A percentile compares a stretch with the other conserved stretches of the same genome.
phyloP scores from a whole-genome alignment of 2,113 vertebrate species.

The Elgaria multicarinata region DNA sequence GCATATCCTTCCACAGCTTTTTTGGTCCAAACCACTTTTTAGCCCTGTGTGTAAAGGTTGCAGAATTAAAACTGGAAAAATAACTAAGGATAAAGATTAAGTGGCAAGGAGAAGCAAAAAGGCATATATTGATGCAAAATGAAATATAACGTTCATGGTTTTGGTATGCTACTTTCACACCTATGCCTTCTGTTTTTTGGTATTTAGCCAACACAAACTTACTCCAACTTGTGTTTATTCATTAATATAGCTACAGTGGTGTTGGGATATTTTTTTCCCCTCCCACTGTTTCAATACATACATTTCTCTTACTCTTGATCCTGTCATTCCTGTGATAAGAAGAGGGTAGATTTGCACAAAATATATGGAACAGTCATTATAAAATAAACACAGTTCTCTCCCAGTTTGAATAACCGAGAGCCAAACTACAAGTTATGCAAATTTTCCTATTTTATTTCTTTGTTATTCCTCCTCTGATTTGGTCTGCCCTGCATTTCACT shows the following conservation, averaged over 20 bases:
- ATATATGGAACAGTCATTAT: not conserved
- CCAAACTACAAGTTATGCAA: not conserved
- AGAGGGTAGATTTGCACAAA: rapidly evolving
- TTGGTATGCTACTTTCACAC: slow-evolving; percentile 23
- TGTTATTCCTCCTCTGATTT: not conserved
- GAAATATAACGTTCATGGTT: not conserved
- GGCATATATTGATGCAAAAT: not conserved
- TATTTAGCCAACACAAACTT: slow-evolving; percentile 11
- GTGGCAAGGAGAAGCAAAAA: not conserved
- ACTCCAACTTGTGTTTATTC: slow-evolving; percentile 2
- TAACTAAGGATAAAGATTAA: slow-evolving; percentile 15
- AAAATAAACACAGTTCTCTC: not conserved
- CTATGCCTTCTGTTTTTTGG: slow-evolving; percentile 10
- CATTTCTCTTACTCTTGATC: not conserved
- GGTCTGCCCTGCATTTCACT: not conserved
- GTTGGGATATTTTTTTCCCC: slow-evolving; percentile 26
- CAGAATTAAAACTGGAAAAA: slow-evolving; percentile 27
- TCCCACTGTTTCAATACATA: not conserved
- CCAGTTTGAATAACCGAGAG: not conserved
- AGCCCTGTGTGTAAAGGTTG: slow-evolving; percentile 1
- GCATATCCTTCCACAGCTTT: not conserved
- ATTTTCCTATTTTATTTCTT: not conserved
- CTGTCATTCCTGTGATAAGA: not conserved
- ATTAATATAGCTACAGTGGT: not conserved
- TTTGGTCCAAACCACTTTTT: not conserved